phyloP scores from a whole-genome alignment of 2,888 invertebrate species.

The Latrodectus hesperus region DNA sequence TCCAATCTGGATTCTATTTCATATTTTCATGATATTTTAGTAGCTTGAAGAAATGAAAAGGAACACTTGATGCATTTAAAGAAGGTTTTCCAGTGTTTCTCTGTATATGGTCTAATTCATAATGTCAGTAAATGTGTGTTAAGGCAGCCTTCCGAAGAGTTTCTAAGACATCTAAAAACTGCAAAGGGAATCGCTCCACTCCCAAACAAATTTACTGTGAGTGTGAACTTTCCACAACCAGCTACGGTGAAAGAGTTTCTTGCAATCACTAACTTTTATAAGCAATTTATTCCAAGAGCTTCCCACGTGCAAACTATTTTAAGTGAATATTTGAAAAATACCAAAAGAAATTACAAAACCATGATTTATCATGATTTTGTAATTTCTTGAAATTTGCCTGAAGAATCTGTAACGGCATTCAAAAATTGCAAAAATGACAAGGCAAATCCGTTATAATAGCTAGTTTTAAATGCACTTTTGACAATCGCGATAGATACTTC shows the following conservation, averaged over 20 bases:
- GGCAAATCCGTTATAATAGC: constrained; percentile 23
- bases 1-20: too few relatives aligned
- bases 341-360: neutral
- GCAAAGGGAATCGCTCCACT: neutral
- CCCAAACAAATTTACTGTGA: constrained; percentile 3
- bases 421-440: constrained; percentile 19
- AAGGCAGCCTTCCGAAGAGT: neutral
- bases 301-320: constrained; percentile 15
- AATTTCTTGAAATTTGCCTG: constrained; percentile 26
- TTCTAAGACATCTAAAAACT: neutral
- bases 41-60: too few relatives aligned
- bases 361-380: too few relatives aligned
- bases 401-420: neutral
- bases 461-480: neutral
- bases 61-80: too few relatives aligned
- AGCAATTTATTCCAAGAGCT: constrained; percentile 32
- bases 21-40: too few relatives aligned
- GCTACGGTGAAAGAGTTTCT: neutral
- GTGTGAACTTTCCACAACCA: constrained; percentile 14
- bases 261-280: neutral
- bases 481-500: constrained; percentile 22
- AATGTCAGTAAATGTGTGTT: neutral
- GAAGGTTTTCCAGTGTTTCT: too few relatives aligned
- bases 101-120: too few relatives aligned
- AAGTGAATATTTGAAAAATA: constrained; percentile 16